These are phyloP conservation scores for Anastrepha ludens DNA, from an alignment of 1,140 invertebrate genomes.

Conservation along the genomic window DNA sequence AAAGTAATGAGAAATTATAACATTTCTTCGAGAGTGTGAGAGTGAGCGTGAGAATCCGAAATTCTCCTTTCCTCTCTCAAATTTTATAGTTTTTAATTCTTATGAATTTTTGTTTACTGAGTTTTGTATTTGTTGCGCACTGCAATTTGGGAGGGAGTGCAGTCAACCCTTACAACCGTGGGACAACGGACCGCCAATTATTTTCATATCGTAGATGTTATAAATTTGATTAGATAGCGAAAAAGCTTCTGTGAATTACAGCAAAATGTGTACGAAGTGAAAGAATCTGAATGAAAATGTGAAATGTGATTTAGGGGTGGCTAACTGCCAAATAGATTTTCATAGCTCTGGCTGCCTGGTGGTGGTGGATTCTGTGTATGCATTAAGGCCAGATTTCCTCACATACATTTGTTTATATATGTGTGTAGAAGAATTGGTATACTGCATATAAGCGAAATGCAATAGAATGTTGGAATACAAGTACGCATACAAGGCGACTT, in stretches of 20 bases:
- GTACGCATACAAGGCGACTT: too few relatives aligned
- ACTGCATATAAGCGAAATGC: too few relatives aligned
- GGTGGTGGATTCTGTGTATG: background rate
- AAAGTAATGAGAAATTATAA: conserved; percentile 33
- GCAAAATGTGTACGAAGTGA: background rate
- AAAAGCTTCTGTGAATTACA: conserved; percentile 18
- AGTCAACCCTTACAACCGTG: conserved; percentile 44
- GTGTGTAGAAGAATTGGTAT: background rate
- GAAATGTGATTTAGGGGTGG: background rate
- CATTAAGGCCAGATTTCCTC: background rate
- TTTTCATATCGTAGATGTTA: background rate
- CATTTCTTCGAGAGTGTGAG: background rate
- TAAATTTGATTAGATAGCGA: background rate
- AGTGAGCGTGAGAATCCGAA: background rate
- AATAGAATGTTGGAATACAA: too few relatives aligned
- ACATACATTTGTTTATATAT: background rate
- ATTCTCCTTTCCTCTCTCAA: background rate
- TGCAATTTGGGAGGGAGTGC: conserved; percentile 45
- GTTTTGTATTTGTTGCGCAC: background rate
- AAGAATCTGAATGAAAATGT: background rate
- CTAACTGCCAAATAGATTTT: background rate
- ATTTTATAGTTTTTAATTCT: background rate
- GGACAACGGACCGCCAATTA: conserved; percentile 13
- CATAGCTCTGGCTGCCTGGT: background rate
- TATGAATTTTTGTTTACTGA: background rate